These are phyloP conservation scores for Diplosoma virens DNA, from an alignment of 23 tunicate genomes.

Conservation along the genomic window DNA sequence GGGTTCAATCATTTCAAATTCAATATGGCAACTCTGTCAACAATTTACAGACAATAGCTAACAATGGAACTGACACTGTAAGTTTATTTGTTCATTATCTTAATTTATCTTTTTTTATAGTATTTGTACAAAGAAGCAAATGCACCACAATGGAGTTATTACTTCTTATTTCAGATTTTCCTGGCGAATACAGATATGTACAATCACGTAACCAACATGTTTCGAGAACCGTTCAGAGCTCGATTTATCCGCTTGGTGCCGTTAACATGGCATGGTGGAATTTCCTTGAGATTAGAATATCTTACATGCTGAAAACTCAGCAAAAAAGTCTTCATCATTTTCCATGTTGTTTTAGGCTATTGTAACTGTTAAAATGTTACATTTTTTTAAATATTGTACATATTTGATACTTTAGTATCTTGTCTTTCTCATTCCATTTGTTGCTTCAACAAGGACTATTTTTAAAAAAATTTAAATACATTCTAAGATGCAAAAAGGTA, in stretches of 20 bases:
- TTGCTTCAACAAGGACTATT: no score
- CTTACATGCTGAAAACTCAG: not conserved
- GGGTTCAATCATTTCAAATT: slow-evolving; percentile 9
- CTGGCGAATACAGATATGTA: not conserved
- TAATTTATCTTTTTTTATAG: not conserved
- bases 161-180: not conserved
- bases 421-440: no score
- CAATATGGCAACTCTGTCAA: not conserved
- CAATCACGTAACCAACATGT: slow-evolving; percentile 24
- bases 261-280: not conserved
- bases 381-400: no score
- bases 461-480: no score
- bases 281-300: not conserved
- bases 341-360: no score
- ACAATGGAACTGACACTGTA: slow-evolving; percentile 12
- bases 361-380: no score
- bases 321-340: no score
- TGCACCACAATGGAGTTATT: not conserved
- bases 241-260: slow-evolving; percentile 3
- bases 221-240: slow-evolving; percentile 14
- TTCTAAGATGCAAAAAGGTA: no score
- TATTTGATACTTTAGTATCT: no score
- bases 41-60: not conserved
- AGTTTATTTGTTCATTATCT: not conserved
- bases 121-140: no score